These are phyloP conservation scores for Athalia cordata DNA, from an alignment of 2,888 invertebrate genomes.

Conservation along the genomic window DNA sequence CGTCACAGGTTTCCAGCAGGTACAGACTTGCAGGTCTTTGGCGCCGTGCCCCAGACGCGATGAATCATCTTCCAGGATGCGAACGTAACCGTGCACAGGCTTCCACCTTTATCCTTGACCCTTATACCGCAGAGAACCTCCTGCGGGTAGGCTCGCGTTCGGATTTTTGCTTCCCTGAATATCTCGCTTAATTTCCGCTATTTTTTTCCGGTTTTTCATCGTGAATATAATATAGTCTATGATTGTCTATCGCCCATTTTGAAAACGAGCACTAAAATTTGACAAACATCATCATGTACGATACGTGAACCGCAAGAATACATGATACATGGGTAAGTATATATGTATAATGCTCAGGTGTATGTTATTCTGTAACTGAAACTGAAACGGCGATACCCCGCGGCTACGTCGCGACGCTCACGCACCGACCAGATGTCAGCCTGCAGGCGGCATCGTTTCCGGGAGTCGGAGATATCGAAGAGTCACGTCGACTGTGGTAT, in stretches of 20 bases:
- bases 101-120: not conserved
- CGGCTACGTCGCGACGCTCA: slow-evolving; percentile 32
- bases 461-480: slow-evolving; percentile 46
- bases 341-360: not conserved
- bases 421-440: slow-evolving; percentile 38
- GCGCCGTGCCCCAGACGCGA: not conserved
- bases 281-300: no score
- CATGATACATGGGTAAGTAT: not conserved
- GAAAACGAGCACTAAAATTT: no score
- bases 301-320: no score
- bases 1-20: slow-evolving; percentile 53
- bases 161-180: no score
- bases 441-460: slow-evolving; percentile 35
- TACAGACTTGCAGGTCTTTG: slow-evolving; percentile 37
- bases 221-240: no score
- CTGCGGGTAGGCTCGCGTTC: no score
- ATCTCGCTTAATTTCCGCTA: no score
- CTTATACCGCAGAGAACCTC: no score
- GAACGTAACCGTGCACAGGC: not conserved
- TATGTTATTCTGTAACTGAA: not conserved
- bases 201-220: no score
- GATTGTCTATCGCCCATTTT: no score
- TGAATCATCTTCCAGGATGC: slow-evolving; percentile 23
- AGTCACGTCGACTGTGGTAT: slow-evolving; percentile 16
- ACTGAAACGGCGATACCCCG: slow-evolving; percentile 21